Conservation (phyloP, 2,888 invertebrate genomes). For the Parnassius glacialis region DNA sequence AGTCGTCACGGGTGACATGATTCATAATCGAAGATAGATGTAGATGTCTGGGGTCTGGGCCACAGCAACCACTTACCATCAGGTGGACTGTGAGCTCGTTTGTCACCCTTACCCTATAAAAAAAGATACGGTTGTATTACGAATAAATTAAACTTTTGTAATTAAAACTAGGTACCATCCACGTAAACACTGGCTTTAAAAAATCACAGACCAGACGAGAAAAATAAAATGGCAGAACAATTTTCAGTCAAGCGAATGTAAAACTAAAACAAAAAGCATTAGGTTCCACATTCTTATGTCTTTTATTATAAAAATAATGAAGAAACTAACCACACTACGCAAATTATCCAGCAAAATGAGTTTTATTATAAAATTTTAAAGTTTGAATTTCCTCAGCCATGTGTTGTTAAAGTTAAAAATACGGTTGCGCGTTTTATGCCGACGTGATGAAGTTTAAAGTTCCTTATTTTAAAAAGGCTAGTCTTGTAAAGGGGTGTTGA, state of each 20-base stretch:
- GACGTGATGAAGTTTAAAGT: conserved; percentile 11
- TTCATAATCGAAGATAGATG: too few species aligned
- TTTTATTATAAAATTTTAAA: neutral
- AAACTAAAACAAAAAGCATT: neutral
- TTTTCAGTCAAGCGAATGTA: conserved; percentile 4
- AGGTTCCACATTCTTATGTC: conserved; percentile 7
- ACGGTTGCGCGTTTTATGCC: conserved; percentile 14
- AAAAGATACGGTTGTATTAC: too few species aligned
- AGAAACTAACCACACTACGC: neutral
- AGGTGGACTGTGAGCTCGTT: too few species aligned
- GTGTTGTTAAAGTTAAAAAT: conserved; percentile 6
- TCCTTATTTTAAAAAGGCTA: conserved; percentile 3
- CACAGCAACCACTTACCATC: too few species aligned
- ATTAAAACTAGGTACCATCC: neutral
- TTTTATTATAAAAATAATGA: conserved; percentile 2
- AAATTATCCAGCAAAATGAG: neutral
- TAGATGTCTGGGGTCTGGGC: too few species aligned
- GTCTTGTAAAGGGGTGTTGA: conserved; percentile 30
- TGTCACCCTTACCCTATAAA: too few species aligned
- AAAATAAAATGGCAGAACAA: neutral
- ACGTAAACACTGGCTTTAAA: neutral
- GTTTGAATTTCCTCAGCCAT: conserved; percentile 1
- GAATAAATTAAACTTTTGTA: too few species aligned
- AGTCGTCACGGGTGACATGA: too few species aligned
- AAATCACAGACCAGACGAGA: neutral